These are phyloP conservation scores for Oeneis ivallda DNA, from an alignment of 2,888 invertebrate species.

Conservation along the genomic window DNA sequence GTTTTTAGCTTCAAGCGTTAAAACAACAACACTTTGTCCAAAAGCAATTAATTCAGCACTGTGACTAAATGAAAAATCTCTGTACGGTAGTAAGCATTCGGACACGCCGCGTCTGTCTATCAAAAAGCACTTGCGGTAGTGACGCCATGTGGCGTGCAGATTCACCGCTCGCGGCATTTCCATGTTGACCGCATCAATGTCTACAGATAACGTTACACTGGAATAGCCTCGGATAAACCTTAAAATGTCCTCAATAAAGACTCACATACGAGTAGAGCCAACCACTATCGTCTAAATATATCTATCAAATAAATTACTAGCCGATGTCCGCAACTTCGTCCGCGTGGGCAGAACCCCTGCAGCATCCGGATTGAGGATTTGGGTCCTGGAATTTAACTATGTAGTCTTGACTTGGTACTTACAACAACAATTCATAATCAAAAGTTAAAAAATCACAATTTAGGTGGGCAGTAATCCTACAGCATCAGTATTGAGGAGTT, in stretches of 20 bases:
- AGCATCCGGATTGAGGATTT: no score
- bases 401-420: no score
- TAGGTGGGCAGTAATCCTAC: no score
- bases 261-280: no score
- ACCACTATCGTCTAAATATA: no score
- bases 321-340: no score
- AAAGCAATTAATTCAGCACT: slow-evolving; percentile 52
- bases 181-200: slow-evolving; percentile 59
- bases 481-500: no score
- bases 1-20: slow-evolving; percentile 13
- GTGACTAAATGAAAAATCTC: slow-evolving; percentile 65
- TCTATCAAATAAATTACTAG: no score
- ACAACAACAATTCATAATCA: no score
- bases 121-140: slow-evolving; percentile 72
- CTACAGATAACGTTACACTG: slow-evolving; percentile 22
- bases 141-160: slow-evolving; percentile 64
- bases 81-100: slow-evolving; percentile 51
- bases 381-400: no score
- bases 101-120: slow-evolving; percentile 66
- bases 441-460: no score
- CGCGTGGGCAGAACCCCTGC: no score
- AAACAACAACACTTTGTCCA: slow-evolving; percentile 25
- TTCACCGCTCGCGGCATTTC: slow-evolving; percentile 69
- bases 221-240: slow-evolving; percentile 14
- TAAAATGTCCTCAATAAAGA: neutral